Evolutionary conservation across 2,113 vertebrate genomes (phyloP), one percentile per base, ranked within the genome.

Genomic region (Thryonomys swinderianus): DNA sequence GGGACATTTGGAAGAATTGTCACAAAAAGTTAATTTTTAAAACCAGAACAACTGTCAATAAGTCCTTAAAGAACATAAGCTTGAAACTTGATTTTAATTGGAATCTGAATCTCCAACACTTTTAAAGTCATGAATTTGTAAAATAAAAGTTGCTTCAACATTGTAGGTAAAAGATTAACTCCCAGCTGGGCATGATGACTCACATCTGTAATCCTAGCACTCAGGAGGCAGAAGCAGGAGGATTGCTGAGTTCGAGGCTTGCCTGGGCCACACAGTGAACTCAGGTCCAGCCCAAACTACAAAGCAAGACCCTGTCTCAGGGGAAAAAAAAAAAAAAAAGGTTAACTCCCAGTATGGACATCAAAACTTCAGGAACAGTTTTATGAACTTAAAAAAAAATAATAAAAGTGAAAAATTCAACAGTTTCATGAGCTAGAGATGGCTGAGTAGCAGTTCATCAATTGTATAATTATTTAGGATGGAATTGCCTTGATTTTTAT

Each of bases 51-150:
- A 93, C 55, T 73, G 37, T 32, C 79, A 90, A 88, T 69, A 89
- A 83, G 37, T 17, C 62, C 73, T 78, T 59, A 27, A 48, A 92
- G 85, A 64, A 25, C 82, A 89, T 1, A 78, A 59, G 27, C 66
- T 86, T 79, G 32, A 23, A 95, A 67, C 42, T 57, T 74, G 53
- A 66, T 93, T 91, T 96, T 74, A 79, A 93, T 84, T 96, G 45
- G 71, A 96, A 92, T 88, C 88, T 91, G 92, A 88, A 89, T 92
- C 37, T 64, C 27, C 40, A 48, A 85, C 23, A 42, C 23, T 89
- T 91, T 86, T 82, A 83, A 86, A 94, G 62, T 87, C 32, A 86
- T 20, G 84, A 64, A 92, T 88, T 91, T 91, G 62, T 91, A 92
- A 74, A 87, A 51, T 84, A 86, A 96, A 94, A 71, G 51, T 85